phyloP scores from a whole-genome alignment of 2,888 invertebrate genomes.

The Anoplius nigerrimus region DNA sequence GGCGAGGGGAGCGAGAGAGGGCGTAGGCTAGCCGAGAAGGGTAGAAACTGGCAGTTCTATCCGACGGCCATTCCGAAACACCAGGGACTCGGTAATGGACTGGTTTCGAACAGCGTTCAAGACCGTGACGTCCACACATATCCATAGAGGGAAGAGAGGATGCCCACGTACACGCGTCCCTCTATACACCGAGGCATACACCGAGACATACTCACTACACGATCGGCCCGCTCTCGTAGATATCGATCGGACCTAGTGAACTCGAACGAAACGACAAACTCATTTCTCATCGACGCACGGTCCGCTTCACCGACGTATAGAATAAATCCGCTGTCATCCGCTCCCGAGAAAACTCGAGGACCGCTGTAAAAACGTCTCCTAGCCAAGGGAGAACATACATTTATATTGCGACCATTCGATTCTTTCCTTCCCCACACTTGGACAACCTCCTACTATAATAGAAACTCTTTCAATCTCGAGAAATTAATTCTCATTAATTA shows the following conservation, averaged over 20 bases:
- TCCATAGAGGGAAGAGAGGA: background rate
- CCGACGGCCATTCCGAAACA: slow-evolving; percentile 30
- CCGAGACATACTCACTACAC: background rate
- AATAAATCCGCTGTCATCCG: background rate
- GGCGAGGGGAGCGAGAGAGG: too few relatives aligned
- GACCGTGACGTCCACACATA: slow-evolving; percentile 11
- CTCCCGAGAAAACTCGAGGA: background rate
- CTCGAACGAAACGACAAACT: slow-evolving; percentile 18
- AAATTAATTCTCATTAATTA: too few relatives aligned
- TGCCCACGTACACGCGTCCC: background rate
- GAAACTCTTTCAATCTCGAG: too few relatives aligned
- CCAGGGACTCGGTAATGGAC: slow-evolving; percentile 34
- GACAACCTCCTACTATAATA: too few relatives aligned
- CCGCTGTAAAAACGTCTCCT: background rate
- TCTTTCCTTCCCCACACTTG: too few relatives aligned
- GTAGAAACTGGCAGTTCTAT: slow-evolving; percentile 20
- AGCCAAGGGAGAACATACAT: too few relatives aligned
- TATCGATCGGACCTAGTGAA: slow-evolving; percentile 37
- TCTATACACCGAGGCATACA: too few relatives aligned
- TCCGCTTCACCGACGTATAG: slow-evolving; percentile 3
- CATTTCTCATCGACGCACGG: slow-evolving; percentile 12
- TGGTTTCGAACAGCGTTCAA: slow-evolving; percentile 11
- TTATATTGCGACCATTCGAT: too few relatives aligned
- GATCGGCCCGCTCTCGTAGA: background rate
- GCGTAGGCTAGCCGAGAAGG: slow-evolving; percentile 1